Evolutionary conservation across 2,888 invertebrate genomes (phyloP), one percentile per base, ranked within the genome.

Genomic region (Lasioglossum leucozonium): DNA sequence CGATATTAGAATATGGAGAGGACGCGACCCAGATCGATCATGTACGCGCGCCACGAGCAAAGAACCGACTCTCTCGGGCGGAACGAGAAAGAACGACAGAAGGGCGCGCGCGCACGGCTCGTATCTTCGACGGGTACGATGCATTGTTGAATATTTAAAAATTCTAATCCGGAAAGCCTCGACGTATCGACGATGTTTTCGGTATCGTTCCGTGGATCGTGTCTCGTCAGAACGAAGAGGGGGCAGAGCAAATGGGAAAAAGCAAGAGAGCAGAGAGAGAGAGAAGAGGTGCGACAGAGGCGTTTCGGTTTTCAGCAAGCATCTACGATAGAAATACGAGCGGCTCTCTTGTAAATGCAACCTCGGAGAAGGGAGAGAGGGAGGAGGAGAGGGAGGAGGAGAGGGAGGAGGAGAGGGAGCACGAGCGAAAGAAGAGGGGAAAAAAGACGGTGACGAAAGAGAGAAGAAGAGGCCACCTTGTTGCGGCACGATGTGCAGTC

Each of bases 101-200:
- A 26, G 30, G 3, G 13, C 44, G 37, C 4, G 37, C 18, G 51
- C 62, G 73, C 65, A 18, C 47, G 55, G 30, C 55, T 40, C 34
- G 81, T 84, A 79, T 85, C 76, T 83, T 84, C 74, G 77, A 51
- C 55, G 69, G 30, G 72, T 58, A 77, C 85, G 86, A 79, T 65
- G 85, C 73, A 40, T 58, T 77, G 88, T 90, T 90, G 88, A 90
- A 90, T 90, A 90, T 90, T 90, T 90, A 88, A 90, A 90, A 90
- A 90, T 90, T 90, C 86, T 88, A 87, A 88, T 87, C 81, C 72
- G 81, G 55, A 72, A 85, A 67, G 75, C 72, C 81, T 73, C 44
- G 81, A 40, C 65, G 84, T 75, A 82, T 85, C 80, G 78, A 47
- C 81, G 82, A 81, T 79, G 84, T 81, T 90, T 84, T 47, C 82